Percentiles rank a stretch among this genome's conserved stretches.
Evolutionary conservation across 2,113 vertebrate species (phyloP).

Genomic region (Gambusia affinis): DNA sequence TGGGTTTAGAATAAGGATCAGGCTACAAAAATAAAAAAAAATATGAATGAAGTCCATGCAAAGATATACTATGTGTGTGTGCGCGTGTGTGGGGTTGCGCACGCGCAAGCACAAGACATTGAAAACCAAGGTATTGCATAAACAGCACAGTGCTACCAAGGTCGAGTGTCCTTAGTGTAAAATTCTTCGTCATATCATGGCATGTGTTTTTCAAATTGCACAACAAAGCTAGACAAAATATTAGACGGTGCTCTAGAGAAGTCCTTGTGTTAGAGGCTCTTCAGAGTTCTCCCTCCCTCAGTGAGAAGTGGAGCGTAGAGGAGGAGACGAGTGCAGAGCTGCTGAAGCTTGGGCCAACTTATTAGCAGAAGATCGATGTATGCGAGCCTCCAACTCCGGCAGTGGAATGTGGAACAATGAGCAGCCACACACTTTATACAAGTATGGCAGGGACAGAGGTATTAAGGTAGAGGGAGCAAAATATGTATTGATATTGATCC

Average conservation of each 20-base stretch:
- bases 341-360: constrained; percentile 44
- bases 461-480: neutral
- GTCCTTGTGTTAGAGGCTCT: neutral
- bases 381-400: constrained; percentile 22
- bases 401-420: constrained; percentile 24
- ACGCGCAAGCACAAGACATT: neutral
- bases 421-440: neutral
- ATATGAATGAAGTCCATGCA: no score
- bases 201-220: constrained; percentile 5
- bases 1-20: no score
- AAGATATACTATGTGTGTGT: no score
- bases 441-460: neutral
- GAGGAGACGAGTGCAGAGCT: neutral
- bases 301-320: neutral
- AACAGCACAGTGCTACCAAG: constrained; percentile 19
- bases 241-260: neutral
- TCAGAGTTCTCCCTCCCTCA: constrained; percentile 12
- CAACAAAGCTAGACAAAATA: constrained; percentile 6
- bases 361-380: constrained; percentile 46
- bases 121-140: constrained; percentile 4
- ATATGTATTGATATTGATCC: constrained; percentile 43
- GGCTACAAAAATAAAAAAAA: no score
- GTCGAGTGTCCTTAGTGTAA: neutral
- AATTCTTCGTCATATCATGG: neutral
- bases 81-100: no score